Evolutionary conservation across 1,140 invertebrate genomes (phyloP), one percentile per base, ranked within the genome.

Genomic region (Heliothis subflexa): DNA sequence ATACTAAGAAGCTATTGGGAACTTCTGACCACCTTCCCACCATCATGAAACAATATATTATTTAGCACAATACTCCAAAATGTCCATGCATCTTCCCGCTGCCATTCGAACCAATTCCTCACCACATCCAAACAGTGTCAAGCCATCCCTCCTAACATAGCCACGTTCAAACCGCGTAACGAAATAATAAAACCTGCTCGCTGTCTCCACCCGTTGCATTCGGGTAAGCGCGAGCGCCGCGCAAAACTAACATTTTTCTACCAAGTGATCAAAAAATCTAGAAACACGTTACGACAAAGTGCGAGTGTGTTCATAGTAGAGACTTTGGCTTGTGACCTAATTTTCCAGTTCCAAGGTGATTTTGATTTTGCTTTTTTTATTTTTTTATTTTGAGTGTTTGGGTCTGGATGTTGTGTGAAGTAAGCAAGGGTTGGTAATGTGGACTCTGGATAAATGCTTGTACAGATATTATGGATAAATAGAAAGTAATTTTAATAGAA

Each of bases 271-370:
- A 75, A 78, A 71, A 78, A 88, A 91, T 77, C 85, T 50, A 49
- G 82, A 88, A 93, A 89, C 83, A 94, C 91, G 91, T 91, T 89
- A 85, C 91, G 91, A 84, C 85, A 88, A 90, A 93, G 91, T 92
- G 92, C 88, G 85, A 91, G 91, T 92, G 92, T 94, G 72, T 86
- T 80, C 79, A 83, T 94, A 83, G 91, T 93, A 83, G 91, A 94
- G 85, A 89, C 83, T 86, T 94, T 94, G 90, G 89, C 87, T 83
- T 87, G 91, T 90, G 90, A 92, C 85, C 89, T 94, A 79, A 83
- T 93, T 85, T 94, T 94, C 85, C 80, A 91, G 82, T 94, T 87
- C 73, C 88, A 89, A 94, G 91, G 92, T 94, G 91, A 92, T 84
- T 88, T 73, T 79, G 14, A 4, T 66, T 84, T 78, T 81, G 86